These are phyloP conservation scores for Callyntrura guangdongensis DNA, from an alignment of 2,888 invertebrate genomes.

Conservation along the genomic window DNA sequence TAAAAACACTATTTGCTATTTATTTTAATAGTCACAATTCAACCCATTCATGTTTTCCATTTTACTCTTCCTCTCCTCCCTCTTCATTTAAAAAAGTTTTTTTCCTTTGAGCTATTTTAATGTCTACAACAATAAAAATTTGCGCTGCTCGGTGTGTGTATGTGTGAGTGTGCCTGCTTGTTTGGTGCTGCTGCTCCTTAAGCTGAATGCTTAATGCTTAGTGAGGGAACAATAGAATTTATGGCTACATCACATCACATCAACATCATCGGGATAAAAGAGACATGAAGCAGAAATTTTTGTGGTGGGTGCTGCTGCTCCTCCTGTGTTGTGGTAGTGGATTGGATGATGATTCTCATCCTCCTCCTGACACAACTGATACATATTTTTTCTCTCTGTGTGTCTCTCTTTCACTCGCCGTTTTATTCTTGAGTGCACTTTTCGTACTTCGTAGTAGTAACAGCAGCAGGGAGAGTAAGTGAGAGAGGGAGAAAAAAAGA, in stretches of 20 bases:
- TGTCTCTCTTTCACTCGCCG: slow-evolving; percentile 39
- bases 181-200: not conserved
- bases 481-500: slow-evolving; percentile 1
- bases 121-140: slow-evolving; percentile 3
- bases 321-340: slow-evolving; percentile 53
- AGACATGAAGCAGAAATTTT: slow-evolving; percentile 66
- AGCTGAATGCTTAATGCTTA: slow-evolving; percentile 57
- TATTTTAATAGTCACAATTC: not conserved
- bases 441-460: slow-evolving; percentile 8
- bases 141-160: slow-evolving; percentile 22
- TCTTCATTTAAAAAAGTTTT: slow-evolving; percentile 5
- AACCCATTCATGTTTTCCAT: slow-evolving; percentile 31
- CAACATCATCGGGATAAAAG: slow-evolving; percentile 64
- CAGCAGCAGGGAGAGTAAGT: not conserved
- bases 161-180: slow-evolving; percentile 9
- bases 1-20: not conserved
- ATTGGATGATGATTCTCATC: slow-evolving; percentile 64
- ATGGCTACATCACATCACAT: slow-evolving; percentile 66
- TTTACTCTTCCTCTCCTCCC: slow-evolving; percentile 9
- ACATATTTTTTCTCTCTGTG: slow-evolving; percentile 55
- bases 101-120: slow-evolving; percentile 15
- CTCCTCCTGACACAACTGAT: slow-evolving; percentile 63
- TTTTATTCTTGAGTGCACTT: slow-evolving; percentile 56
- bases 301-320: slow-evolving; percentile 63
- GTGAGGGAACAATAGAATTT: slow-evolving; percentile 63